Evolutionary conservation across 2,797 vertebrate species (phyloP).

Genomic region (Bradypodion ventrale): DNA sequence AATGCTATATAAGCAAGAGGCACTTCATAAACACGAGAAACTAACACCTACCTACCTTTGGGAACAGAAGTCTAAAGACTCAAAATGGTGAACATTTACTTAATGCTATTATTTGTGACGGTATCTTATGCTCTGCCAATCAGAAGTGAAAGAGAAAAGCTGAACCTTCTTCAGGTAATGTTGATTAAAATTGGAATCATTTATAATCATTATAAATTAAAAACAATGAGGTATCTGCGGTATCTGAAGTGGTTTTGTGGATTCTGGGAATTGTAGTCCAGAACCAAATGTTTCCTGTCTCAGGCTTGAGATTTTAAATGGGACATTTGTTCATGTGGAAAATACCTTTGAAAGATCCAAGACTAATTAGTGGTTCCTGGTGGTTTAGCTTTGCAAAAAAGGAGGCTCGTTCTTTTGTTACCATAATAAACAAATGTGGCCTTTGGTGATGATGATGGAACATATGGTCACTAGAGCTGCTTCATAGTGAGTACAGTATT

Average conservation of each 20-base stretch:
- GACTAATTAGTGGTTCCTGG: no score
- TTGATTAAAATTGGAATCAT: background rate
- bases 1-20: constrained; percentile 17
- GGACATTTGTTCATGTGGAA: no score
- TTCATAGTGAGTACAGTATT: background rate
- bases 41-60: background rate
- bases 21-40: background rate
- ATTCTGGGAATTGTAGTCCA: background rate
- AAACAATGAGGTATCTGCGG: background rate
- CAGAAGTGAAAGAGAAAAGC: background rate
- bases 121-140: constrained; percentile 41
- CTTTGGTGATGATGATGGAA: no score
- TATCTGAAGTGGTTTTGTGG: no score
- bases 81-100: background rate
- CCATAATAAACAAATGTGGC: no score
- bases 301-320: no score
- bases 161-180: constrained; percentile 40
- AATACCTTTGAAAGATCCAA: no score
- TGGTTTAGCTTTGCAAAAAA: no score
- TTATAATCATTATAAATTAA: background rate
- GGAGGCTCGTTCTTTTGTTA: no score
- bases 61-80: background rate
- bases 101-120: constrained; percentile 10
- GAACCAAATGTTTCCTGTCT: no score
- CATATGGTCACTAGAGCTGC: no score